Conservation (phyloP, 1,140 invertebrate genomes). For the Heliconius congener region DNA sequence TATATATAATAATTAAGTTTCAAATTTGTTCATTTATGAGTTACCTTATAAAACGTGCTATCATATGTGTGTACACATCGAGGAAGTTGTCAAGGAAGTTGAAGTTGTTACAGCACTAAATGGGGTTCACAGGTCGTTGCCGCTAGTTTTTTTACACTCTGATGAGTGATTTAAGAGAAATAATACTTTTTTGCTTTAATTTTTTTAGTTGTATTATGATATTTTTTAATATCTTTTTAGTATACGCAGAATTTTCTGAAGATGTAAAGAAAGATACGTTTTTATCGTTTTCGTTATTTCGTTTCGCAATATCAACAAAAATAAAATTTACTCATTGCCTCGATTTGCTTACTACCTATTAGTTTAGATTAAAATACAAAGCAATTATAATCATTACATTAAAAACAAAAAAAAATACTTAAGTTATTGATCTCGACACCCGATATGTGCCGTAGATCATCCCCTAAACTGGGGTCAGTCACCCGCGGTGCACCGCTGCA, state of each 20-base stretch:
- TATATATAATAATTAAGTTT: too few relatives aligned
- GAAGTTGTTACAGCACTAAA: not conserved
- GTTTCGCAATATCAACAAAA: too few relatives aligned
- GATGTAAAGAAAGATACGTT: too few relatives aligned
- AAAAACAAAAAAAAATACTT: not conserved
- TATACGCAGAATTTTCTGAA: too few relatives aligned
- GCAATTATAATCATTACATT: not conserved
- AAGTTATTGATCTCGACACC: not conserved
- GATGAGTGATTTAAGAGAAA: too few relatives aligned
- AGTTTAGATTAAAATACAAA: too few relatives aligned
- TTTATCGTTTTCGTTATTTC: too few relatives aligned
- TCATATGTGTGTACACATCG: not conserved
- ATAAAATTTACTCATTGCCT: too few relatives aligned
- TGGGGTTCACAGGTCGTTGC: constrained; percentile 5
- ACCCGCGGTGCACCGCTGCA: constrained; percentile 47
- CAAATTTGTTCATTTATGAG: not conserved
- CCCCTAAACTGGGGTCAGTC: constrained; percentile 47
- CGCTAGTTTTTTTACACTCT: not conserved
- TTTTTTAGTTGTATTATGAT: too few relatives aligned
- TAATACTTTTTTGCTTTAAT: too few relatives aligned
- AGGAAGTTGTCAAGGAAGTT: not conserved
- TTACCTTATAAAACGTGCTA: not conserved
- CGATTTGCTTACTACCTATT: too few relatives aligned
- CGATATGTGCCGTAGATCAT: constrained; percentile 15
- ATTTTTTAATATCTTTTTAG: too few relatives aligned